Evolutionary conservation across 2,797 vertebrate genomes (phyloP).

Genomic region (Fratercula arctica): DNA sequence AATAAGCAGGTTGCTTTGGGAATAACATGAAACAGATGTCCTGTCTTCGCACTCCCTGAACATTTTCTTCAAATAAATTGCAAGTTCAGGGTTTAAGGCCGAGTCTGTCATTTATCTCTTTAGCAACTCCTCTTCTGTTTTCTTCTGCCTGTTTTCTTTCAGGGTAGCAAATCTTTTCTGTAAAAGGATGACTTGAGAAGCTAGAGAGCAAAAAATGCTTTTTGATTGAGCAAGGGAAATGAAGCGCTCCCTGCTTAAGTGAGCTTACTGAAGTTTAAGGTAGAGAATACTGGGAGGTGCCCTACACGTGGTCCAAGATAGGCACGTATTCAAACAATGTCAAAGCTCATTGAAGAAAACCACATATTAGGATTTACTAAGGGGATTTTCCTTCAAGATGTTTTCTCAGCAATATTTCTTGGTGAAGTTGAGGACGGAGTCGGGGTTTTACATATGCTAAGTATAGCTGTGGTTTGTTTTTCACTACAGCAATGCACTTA

Average conservation of each 20-base stretch:
- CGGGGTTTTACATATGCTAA: neutral
- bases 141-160: slow-evolving; percentile 1
- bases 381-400: neutral
- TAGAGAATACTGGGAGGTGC: neutral
- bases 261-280: neutral
- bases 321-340: neutral
- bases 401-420: neutral
- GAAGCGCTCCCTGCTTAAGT: neutral
- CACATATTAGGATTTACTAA: neutral
- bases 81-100: slow-evolving; percentile 22
- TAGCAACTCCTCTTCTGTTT: slow-evolving; percentile 17
- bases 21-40: slow-evolving; percentile 52
- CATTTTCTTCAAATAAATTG: slow-evolving; percentile 51
- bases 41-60: slow-evolving; percentile 28
- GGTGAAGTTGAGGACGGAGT: neutral
- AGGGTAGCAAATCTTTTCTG: neutral
- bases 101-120: slow-evolving; percentile 36
- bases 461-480: neutral
- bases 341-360: neutral
- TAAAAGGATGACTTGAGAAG: neutral
- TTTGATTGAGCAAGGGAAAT: neutral
- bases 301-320: neutral
- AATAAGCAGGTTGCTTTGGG: slow-evolving; percentile 55
- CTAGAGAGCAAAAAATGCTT: neutral
- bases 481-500: neutral